Base-by-base conservation (phyloP, 2,113 vertebrate species). In the Nycticryphes semicollaris region DNA sequence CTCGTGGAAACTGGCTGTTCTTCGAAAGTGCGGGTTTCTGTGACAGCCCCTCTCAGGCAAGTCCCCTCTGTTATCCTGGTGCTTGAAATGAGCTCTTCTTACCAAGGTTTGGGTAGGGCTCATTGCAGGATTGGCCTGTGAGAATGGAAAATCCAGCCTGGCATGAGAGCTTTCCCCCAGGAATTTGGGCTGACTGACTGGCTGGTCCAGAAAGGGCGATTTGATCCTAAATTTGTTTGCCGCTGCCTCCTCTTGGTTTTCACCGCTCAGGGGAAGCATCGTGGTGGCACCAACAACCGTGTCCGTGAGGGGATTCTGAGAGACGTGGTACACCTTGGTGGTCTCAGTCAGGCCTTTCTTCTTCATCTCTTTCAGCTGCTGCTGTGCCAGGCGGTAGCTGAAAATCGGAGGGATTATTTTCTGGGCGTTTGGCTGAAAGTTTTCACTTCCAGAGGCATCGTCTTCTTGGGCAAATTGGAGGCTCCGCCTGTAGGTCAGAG, bases 301-400 rank as follows among this genome's bases (percentile, higher is more conserved):
- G 96, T 99, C 99, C 0, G 98, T 98, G 89, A 99, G 98, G 18
- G 99, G 99, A 70, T 98, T 99, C 94, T 99, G 99, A 59, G 99
- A 99, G 35, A 99, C 99, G 1, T 99, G 99, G 95, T 99, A 99
- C 76, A 99, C 96, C 72, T 99, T 98, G 30, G 99, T 99, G 76
- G 99, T 98, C 87, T 99, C 99, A 0, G 98, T 99, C 83, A 99
- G 96, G 7, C 99, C 99, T 60, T 98, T 99, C 97, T 98, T 99
- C 96, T 99, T 99, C 99, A 99, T 99, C 94, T 99, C 99, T 74
- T 99, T 99, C 90, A 99, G 84, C 97, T 99, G 99, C 94, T 99
- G 99, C 93, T 99, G 99, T 41, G 99, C 99, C 27, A 99, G 96
- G 21, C 98, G 99, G 93, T 99, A 99, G 97, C 99, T 99, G 95